phyloP scores from a whole-genome alignment of 1,140 invertebrate species.

The Cotesia vestalis region DNA sequence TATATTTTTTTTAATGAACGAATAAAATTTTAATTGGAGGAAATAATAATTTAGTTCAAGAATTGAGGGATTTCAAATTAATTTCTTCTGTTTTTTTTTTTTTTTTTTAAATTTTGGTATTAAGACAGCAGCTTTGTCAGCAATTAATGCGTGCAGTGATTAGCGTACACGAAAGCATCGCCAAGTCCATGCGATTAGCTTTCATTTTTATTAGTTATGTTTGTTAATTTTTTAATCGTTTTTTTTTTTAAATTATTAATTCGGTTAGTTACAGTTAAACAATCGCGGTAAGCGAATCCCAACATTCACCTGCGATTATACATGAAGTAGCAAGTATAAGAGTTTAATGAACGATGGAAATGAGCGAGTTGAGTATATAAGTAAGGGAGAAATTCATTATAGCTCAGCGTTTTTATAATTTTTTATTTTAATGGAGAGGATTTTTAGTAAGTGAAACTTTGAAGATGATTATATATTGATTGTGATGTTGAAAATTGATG shows the following conservation, averaged over 20 bases:
- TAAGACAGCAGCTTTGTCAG: not conserved
- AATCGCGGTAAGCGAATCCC: constrained; percentile 17
- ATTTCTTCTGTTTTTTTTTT: too few species aligned
- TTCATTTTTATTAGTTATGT: not conserved
- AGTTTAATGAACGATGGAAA: not conserved
- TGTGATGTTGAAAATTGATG: too few species aligned
- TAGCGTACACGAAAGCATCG: constrained; percentile 1
- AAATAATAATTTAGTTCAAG: too few species aligned
- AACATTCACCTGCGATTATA: constrained; percentile 13
- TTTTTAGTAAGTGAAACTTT: not conserved
- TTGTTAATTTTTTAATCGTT: too few species aligned
- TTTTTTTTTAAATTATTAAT: not conserved
- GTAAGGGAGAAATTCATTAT: not conserved
- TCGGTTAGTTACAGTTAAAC: constrained; percentile 8
- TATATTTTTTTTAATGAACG: too few species aligned
- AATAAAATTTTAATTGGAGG: too few species aligned
- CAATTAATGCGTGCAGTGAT: constrained; percentile 9
- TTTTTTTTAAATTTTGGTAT: too few species aligned
- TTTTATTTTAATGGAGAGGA: not conserved
- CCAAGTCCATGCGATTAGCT: constrained; percentile 16
- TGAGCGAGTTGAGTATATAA: not conserved
- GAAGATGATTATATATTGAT: not conserved
- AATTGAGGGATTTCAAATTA: not conserved
- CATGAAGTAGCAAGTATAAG: too few species aligned
- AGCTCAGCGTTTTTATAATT: not conserved